A percentile compares a stretch with the other conserved stretches of the same genome.
Conservation (phyloP, 2,113 vertebrate species). For the Oryzias woworae region DNA sequence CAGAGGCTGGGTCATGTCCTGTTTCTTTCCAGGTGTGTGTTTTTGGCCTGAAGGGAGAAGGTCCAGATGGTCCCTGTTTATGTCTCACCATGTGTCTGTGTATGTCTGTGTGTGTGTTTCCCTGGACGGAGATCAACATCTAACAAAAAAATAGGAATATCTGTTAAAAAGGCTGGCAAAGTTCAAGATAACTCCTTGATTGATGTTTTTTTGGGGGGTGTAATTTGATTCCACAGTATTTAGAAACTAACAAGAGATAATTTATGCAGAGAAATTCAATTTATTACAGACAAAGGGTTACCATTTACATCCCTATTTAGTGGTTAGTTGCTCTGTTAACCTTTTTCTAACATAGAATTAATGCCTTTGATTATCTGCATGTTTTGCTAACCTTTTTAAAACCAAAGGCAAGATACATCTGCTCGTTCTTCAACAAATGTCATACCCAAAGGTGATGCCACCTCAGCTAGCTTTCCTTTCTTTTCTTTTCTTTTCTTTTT, state of each 20-base stretch:
- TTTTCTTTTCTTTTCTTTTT: background rate
- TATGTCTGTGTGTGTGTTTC: constrained; percentile 16
- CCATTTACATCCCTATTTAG: background rate
- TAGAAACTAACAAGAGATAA: background rate
- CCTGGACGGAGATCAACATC: constrained; percentile 33
- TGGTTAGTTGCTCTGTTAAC: background rate
- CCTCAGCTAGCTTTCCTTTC: background rate
- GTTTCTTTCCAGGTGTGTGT: constrained; percentile 66
- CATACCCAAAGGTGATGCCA: no score
- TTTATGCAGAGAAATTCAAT: background rate
- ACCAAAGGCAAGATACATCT: no score
- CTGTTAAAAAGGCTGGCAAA: constrained; percentile 5
- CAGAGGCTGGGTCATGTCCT: constrained; percentile 44
- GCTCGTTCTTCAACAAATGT: no score
- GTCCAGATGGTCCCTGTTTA: constrained; percentile 62
- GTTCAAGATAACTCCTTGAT: constrained; percentile 3
- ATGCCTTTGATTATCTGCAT: constrained; percentile 1
- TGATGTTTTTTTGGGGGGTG: background rate
- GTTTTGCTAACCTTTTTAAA: background rate
- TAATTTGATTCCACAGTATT: background rate
- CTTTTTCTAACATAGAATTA: background rate
- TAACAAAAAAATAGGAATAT: background rate
- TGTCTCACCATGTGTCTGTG: constrained; percentile 13
- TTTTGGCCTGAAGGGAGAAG: constrained; percentile 45
- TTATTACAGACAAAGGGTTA: background rate